A percentile compares a stretch with the other conserved stretches of the same genome.
Conservation (phyloP, 92 coral and sea anemone genomes). For the Blastomussa wellsi region DNA sequence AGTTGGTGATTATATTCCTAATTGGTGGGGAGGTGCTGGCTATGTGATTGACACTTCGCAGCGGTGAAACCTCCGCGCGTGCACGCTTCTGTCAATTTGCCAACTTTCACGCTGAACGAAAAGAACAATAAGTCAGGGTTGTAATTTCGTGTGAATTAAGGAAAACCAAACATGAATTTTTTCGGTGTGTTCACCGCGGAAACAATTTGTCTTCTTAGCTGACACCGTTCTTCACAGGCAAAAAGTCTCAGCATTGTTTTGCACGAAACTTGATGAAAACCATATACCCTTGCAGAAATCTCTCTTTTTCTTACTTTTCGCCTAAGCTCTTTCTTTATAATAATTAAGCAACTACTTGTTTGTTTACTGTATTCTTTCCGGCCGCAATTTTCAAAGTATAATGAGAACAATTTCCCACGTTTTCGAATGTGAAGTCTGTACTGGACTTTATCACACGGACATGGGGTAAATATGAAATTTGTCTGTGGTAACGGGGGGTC, state of each 20-base stretch:
- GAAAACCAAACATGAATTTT: conserved; percentile 26
- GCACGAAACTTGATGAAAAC: background rate
- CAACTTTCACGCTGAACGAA: background rate
- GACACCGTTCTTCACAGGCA: background rate
- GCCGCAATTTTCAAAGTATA: background rate
- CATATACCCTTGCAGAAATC: background rate
- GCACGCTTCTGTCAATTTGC: conserved; percentile 9
- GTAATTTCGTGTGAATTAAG: conserved; percentile 17
- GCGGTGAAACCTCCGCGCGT: background rate
- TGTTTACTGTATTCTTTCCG: background rate
- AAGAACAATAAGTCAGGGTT: background rate
- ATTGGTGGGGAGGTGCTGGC: conserved; percentile 65
- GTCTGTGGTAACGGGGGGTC: conserved; percentile 25
- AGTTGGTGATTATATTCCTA: conserved; percentile 44
- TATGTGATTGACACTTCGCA: background rate
- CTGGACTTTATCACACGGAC: conserved; percentile 16
- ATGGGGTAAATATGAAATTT: conserved; percentile 22
- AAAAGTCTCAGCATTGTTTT: background rate
- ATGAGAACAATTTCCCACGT: background rate
- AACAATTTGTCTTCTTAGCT: conserved; percentile 24
- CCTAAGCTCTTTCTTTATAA: background rate
- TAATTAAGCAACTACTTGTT: background rate
- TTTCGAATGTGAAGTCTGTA: background rate
- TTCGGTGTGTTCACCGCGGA: conserved; percentile 24
- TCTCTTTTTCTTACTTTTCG: background rate